Percentiles rank a stretch among this genome's conserved stretches.
Evolutionary conservation across 1,140 invertebrate genomes (phyloP).

Genomic region (Triops longicaudatus): DNA sequence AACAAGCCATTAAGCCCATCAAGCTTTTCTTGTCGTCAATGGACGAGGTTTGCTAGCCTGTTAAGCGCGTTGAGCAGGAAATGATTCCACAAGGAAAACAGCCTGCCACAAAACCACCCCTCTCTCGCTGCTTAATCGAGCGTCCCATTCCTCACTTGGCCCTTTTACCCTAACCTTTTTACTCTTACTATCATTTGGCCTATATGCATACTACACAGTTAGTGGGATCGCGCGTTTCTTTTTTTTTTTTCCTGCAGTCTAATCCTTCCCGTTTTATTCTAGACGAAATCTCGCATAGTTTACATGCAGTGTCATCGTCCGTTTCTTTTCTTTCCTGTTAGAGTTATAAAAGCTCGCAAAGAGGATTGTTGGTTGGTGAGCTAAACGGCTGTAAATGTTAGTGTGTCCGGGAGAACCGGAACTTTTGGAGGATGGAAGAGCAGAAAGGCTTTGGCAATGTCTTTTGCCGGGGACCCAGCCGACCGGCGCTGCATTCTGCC

Average conservation of each 20-base stretch:
- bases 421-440: constrained; percentile 11
- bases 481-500: constrained; percentile 13
- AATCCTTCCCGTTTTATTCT: neutral
- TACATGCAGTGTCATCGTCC: neutral
- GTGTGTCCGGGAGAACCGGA: constrained; percentile 5
- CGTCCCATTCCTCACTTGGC: neutral
- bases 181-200: neutral
- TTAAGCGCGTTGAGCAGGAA: constrained; percentile 14
- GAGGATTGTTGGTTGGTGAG: constrained; percentile 14
- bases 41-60: constrained; percentile 10
- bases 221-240: neutral
- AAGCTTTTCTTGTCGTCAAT: constrained; percentile 15
- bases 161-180: neutral
- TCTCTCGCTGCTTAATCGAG: neutral
- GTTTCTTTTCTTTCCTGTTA: neutral
- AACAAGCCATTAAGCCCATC: constrained; percentile 14
- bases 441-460: constrained; percentile 11
- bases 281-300: neutral
- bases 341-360: neutral
- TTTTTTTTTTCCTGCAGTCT: neutral
- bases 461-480: neutral
- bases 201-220: neutral
- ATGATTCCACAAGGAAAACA: neutral
- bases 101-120: neutral
- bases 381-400: constrained; percentile 12